Evolutionary conservation across 2,797 vertebrate species (phyloP), one percentile per base, ranked within the genome.

Genomic region (Danio tinwini): DNA sequence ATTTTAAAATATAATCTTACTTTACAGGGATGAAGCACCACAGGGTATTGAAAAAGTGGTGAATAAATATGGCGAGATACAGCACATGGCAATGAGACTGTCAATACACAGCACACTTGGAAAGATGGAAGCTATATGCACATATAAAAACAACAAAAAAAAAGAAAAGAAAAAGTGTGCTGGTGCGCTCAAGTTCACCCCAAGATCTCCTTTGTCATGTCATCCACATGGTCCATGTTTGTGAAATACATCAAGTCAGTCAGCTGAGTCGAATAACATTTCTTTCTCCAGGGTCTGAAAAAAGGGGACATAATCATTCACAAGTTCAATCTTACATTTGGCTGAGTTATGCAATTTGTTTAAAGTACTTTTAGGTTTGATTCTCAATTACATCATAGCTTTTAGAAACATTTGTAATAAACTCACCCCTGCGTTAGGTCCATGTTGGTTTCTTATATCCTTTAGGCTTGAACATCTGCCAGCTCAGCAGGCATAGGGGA

Each of bases 401-500:
- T 40, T 16, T 55, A 2, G 40, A 10, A 12, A 29, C 7, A 29
- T 7, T 29, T 40, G 3, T 39, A n/a, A 52, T 45, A 42, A 2
- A 7, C 89, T 88, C 82, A 93, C 91, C 85, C 47, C 67, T 40
- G 78, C 61, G 83, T 78, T 44, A 78, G 69, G 52, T 76, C n/a
- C 39, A 72, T 56, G 56, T 47, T 29, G 5, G 19, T 59, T 89
- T 81, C 45, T n/a, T 68, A 7, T 1, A 19, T 61, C n/a, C 52
- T 85, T 86, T 85, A 95, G 1, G 94, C 94, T 88, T 95, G 93
- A 47, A 96, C 94, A 14, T 95, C 95, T 0, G 37, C 93, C 83
- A 96, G 90, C 86, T 96, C 94, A 6, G 94, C 86, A 1, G 94
- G 95, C 93, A 96, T 92, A 1, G 93, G 93, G 59, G 93, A 95